phyloP scores from a whole-genome alignment of 2,797 vertebrate species.

The Mus caroli region DNA sequence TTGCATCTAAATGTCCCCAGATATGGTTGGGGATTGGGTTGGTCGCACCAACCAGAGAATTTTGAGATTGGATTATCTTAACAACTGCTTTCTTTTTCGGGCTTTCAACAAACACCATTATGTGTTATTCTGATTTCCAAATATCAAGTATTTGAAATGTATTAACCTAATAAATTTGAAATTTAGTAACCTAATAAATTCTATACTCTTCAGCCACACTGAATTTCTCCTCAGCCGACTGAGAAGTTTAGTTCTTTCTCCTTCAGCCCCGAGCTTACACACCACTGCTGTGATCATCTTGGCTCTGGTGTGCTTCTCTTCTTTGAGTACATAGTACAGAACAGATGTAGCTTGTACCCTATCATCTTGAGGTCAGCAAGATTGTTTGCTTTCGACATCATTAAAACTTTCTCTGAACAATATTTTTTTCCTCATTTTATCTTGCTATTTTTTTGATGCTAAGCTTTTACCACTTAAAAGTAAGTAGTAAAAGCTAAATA shows the following conservation, averaged over 20 bases:
- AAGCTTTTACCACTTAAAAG: constrained; percentile 7
- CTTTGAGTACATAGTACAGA: background rate
- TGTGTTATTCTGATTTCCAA: background rate
- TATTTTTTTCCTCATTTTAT: constrained; percentile 29
- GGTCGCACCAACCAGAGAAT: constrained; percentile 5
- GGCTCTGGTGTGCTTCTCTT: background rate
- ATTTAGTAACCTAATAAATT: background rate
- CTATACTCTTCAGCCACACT: background rate
- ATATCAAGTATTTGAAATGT: background rate
- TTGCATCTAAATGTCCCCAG: background rate
- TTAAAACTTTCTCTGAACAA: background rate
- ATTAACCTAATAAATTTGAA: background rate
- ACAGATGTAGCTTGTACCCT: background rate
- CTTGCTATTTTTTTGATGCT: background rate
- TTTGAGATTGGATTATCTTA: constrained; percentile 22
- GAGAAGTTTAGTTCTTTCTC: background rate
- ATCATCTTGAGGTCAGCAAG: background rate
- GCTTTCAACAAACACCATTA: background rate
- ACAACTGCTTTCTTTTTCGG: background rate
- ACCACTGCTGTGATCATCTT: background rate
- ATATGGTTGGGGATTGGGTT: background rate
- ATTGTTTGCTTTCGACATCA: background rate
- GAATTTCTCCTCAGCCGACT: background rate
- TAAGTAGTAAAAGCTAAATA: background rate
- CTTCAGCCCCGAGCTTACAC: background rate